These are phyloP conservation scores for Pangasius sanitwongsei DNA, from an alignment of 2,797 vertebrate species.

Conservation along the genomic window DNA sequence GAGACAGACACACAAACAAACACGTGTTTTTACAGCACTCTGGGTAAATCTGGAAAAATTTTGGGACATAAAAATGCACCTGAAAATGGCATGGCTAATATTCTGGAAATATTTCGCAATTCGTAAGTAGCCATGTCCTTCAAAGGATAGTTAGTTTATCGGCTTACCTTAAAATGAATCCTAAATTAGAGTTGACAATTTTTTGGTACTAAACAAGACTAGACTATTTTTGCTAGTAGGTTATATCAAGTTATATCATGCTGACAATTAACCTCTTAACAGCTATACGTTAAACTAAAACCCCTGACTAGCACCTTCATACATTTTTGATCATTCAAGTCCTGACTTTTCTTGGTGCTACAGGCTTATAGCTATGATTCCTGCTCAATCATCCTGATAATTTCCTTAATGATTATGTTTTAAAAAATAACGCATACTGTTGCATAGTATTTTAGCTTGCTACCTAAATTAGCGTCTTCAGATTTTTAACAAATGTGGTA, in stretches of 20 bases:
- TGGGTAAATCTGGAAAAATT: not conserved
- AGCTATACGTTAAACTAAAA: not conserved
- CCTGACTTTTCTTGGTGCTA: not conserved
- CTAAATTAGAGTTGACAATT: not conserved
- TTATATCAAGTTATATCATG: not conserved
- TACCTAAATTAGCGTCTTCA: not conserved
- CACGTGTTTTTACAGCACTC: constrained; percentile 27
- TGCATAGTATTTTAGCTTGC: not conserved
- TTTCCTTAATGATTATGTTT: not conserved
- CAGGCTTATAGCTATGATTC: not conserved
- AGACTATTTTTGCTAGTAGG: not conserved
- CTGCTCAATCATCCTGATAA: not conserved
- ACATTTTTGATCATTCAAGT: not conserved
- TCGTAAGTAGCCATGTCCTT: not conserved
- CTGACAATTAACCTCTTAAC: not conserved
- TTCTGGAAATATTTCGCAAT: not conserved
- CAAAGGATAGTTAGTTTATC: not conserved
- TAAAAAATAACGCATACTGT: not conserved
- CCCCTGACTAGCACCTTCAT: not conserved
- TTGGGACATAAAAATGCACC: not conserved
- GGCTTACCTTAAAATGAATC: not conserved
- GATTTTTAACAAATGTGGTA: not conserved
- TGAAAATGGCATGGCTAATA: not conserved
- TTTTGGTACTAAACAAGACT: not conserved
- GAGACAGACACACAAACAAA: constrained; percentile 26